A percentile compares a stretch with the other conserved stretches of the same genome.
Conservation (phyloP, 2,113 vertebrate species). For the Oenanthe oenanthe region DNA sequence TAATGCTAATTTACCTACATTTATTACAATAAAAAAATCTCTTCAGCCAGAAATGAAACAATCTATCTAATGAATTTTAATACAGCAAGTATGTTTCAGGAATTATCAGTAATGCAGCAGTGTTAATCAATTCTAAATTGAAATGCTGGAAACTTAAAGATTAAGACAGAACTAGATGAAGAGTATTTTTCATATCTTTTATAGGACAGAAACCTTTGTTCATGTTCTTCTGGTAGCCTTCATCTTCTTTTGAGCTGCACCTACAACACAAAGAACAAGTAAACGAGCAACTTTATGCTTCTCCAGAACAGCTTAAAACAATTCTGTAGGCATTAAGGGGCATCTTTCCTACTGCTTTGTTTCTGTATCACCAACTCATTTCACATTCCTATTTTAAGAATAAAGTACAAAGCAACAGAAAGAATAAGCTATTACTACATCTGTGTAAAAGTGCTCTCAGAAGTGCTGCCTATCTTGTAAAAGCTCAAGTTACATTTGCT, state of each 20-base stretch:
- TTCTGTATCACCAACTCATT: constrained; percentile 63
- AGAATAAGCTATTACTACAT: constrained; percentile 21
- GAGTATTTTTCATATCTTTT: constrained; percentile 73
- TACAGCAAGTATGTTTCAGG: constrained; percentile 27
- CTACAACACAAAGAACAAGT: constrained; percentile 94
- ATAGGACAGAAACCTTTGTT: constrained; percentile 89
- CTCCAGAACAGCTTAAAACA: constrained; percentile 68
- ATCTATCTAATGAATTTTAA: constrained; percentile 6
- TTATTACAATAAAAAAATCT: background rate
- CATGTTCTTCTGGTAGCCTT: constrained; percentile 84
- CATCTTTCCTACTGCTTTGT: constrained; percentile 73
- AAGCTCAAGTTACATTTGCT: constrained; percentile 39
- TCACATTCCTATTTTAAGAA: constrained; percentile 45
- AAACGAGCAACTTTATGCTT: constrained; percentile 88
- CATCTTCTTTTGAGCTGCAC: constrained; percentile 87
- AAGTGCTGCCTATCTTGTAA: constrained; percentile 23
- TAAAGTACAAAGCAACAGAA: constrained; percentile 67
- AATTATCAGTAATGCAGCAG: constrained; percentile 29
- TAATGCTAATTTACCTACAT: background rate
- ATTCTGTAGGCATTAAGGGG: constrained; percentile 77
- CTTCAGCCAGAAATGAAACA: background rate
- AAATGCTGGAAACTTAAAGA: constrained; percentile 74
- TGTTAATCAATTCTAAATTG: constrained; percentile 55
- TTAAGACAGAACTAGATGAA: constrained; percentile 70
- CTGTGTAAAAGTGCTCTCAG: constrained; percentile 38